Percentiles rank a stretch among this genome's conserved stretches.
phyloP scores from a whole-genome alignment of 2,797 vertebrate species.

The Gymnoscopelus microlampas region DNA sequence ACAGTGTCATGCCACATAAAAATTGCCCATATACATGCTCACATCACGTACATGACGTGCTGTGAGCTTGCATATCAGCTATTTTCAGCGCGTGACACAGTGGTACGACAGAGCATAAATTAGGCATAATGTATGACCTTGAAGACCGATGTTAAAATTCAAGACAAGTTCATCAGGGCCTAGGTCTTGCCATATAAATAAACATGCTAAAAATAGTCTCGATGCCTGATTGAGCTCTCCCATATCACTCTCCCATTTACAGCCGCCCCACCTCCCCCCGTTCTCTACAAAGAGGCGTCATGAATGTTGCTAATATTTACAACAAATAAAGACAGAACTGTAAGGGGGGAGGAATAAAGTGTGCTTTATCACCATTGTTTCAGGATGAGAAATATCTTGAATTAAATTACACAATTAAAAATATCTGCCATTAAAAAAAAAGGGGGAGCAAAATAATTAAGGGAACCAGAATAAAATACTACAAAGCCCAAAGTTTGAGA shows the following conservation, averaged over 20 bases:
- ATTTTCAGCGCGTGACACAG: too few relatives aligned
- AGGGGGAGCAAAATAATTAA: conserved; percentile 42
- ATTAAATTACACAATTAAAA: conserved; percentile 83
- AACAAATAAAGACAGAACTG: conserved; percentile 66
- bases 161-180: conserved; percentile 16
- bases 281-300: conserved; percentile 39
- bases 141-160: not conserved
- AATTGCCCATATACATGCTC: not conserved
- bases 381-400: conserved; percentile 69
- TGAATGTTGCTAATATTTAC: conserved; percentile 75
- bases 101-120: too few relatives aligned
- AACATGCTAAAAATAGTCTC: conserved; percentile 21
- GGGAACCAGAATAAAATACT: conserved; percentile 69
- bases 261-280: conserved; percentile 3
- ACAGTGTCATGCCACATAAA: too few relatives aligned
- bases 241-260: not conserved
- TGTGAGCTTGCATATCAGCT: not conserved
- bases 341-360: conserved; percentile 67
- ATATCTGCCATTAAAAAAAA: conserved; percentile 62
- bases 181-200: conserved; percentile 19
- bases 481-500: conserved; percentile 53
- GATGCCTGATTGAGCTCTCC: not conserved
- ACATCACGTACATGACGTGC: not conserved
- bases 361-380: conserved; percentile 76
- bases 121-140: not conserved